Evolutionary conservation across 2,113 vertebrate species (phyloP).

Genomic region (Salvelinus namaycush): DNA sequence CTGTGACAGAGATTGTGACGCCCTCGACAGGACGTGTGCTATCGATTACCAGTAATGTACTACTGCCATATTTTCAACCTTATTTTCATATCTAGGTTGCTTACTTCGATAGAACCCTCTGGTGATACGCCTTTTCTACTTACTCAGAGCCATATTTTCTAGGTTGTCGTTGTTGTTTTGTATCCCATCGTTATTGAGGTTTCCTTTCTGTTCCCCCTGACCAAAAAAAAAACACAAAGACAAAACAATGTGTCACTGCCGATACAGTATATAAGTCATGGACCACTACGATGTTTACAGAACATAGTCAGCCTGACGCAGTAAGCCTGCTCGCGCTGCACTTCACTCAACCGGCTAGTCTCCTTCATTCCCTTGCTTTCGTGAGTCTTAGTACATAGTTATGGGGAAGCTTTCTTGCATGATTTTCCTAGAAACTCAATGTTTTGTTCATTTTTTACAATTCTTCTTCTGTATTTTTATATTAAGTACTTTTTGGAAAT

Average conservation of each 20-base stretch:
- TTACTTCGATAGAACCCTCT: conserved; percentile 49
- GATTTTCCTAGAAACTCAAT: conserved; percentile 77
- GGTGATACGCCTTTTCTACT: conserved; percentile 71
- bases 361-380: conserved; percentile 59
- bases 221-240: conserved; percentile 54
- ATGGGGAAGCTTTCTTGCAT: conserved; percentile 72
- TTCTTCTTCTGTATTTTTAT: conserved; percentile 84
- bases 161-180: conserved; percentile 73
- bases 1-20: conserved; percentile 10
- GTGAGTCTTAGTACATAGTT: conserved; percentile 61
- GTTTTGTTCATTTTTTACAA: conserved; percentile 81
- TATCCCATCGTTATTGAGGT: conserved; percentile 64
- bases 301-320: conserved; percentile 51
- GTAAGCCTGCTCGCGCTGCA: conserved; percentile 37
- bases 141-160: conserved; percentile 81
- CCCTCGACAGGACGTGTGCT: conserved; percentile 38
- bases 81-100: conserved; percentile 59
- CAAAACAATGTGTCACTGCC: conserved; percentile 72
- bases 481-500: conserved; percentile 81
- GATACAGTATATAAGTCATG: conserved; percentile 53
- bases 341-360: conserved; percentile 60
- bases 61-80: conserved; percentile 70
- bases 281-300: conserved; percentile 76
- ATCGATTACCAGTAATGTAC: conserved; percentile 55
- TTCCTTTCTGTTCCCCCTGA: conserved; percentile 54